Base-by-base conservation (phyloP, 2,113 vertebrate species). In the Leucosticte australis region DNA sequence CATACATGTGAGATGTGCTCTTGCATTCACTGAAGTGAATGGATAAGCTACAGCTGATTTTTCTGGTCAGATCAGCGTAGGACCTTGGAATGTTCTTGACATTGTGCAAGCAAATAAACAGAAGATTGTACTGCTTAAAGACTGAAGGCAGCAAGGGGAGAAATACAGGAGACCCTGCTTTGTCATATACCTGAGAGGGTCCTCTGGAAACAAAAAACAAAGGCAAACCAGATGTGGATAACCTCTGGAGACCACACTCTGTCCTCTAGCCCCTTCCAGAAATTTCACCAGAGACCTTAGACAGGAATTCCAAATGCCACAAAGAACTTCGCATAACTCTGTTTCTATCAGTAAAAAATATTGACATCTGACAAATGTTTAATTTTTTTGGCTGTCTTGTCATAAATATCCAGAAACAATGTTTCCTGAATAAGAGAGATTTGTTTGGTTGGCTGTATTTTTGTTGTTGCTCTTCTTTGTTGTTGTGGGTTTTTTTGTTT, bases 401-500 rank as follows among this genome's bases (percentile, higher is more conserved):
- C 28, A 63, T 24, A 70, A 63, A 18, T 26, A 30, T 44, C 23
- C 26, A 57, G 63, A 87, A 87, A 49, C 11, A 42, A 42, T n/a
- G 16, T 22, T 87, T 79, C 20, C 27, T 30, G 11, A 77, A 37
- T 28, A 74, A 69, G 19, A 64, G 15, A 37, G 4, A 50, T 65
- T 46, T 86, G 4, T 6, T 53, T 30, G 11, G 2, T 77, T 27
- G 19, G 0, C 8, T 41, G 8, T 1, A 18, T 19, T 4, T 30
- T 76, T 44, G 6, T 20, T 35, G 8, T 11, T 74, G 3, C 10
- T 53, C 28, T 53, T 30, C 49, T 49, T 49, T 52, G 27, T 27
- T 21, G 11, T 37, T 33, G 9, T 12, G 64, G 2, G 1, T 18
- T 20, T 63, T 63, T 50, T 14, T 41, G 18, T 41, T 31, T 56